Conservation (phyloP, 2,113 vertebrate species). For the Xiphorhynchus elegans region DNA sequence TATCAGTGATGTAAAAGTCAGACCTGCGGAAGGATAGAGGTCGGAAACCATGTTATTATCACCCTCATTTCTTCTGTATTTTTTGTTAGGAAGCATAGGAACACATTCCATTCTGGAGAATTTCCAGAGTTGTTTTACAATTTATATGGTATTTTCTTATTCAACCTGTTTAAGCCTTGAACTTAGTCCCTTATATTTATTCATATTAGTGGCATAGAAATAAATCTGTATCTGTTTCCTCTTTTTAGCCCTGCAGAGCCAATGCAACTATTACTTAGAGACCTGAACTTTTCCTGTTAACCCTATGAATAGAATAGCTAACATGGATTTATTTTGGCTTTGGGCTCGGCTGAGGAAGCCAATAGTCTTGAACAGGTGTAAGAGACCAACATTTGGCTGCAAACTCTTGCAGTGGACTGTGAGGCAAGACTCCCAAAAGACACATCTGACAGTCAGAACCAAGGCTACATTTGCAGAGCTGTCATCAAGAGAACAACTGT, state of each 20-base stretch:
- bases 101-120: not conserved
- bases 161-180: not conserved
- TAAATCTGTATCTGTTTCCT: not conserved
- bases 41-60: not conserved
- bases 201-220: not conserved
- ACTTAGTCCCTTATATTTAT: not conserved
- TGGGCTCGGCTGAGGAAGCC: not conserved
- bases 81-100: not conserved
- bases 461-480: not conserved
- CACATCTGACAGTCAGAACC: not conserved
- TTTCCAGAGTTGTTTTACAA: not conserved
- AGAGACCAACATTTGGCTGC: not conserved
- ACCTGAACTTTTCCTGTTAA: not conserved
- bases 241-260: not conserved
- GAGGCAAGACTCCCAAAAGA: not conserved
- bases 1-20: slow-evolving; percentile 1
- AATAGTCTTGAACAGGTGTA: not conserved
- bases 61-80: not conserved
- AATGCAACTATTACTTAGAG: not conserved
- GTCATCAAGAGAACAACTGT: not conserved
- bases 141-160: slow-evolving; percentile 1
- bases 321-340: not conserved
- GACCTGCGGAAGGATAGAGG: not conserved
- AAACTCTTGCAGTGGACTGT: not conserved
- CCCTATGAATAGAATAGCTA: not conserved